Base-by-base conservation (phyloP, 2,888 invertebrate genomes). In the Timema cristinae region DNA sequence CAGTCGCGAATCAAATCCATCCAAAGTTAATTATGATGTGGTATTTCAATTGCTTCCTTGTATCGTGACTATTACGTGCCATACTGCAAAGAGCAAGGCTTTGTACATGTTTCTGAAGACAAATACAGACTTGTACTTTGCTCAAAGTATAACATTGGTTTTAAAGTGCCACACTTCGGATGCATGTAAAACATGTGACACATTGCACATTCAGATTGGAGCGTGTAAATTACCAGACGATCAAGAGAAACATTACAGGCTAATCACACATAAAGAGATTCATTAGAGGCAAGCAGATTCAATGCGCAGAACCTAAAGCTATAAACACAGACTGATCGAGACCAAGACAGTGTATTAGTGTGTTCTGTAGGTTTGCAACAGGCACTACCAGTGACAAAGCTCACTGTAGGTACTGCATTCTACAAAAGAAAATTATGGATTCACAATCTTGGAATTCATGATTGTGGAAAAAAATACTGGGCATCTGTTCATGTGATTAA, bases 361-460 rank as follows among this genome's bases (percentile, higher is more conserved):
- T 63, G 10, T 32, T 47, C 16, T 10, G 32, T 63, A 5, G 16
- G 16, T 6, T 13, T 63, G 32, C 63, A 63, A 13, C 63, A 63
- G 63, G 32, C 63, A 63, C 13, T 63, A 13, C 63, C 15, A 7
- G 48, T 50, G 10, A 48, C 67, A 49, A 49, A 67, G 50, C 9
- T 67, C 8, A 11, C 67, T 67, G 32, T 16, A 11, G 67, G 5
- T 16, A 47, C 67, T 48, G 50, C 49, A 50, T 67, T 67, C 49
- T 48, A 49, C 67, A 50, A 50, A 16, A 48, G 67, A 11, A 49
- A 67, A 15, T 11, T 67, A 50, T 49, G 2, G 2, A 49, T 13
- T 1, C 48, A 67, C 50, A 48, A 67, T 15, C 15, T 67, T 49
- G 50, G 67, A 11, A 49, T 67, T 9, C 67, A 67, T 5, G 2